Evolutionary conservation across 2,113 vertebrate species (phyloP).

Genomic region (Rattus rattus): DNA sequence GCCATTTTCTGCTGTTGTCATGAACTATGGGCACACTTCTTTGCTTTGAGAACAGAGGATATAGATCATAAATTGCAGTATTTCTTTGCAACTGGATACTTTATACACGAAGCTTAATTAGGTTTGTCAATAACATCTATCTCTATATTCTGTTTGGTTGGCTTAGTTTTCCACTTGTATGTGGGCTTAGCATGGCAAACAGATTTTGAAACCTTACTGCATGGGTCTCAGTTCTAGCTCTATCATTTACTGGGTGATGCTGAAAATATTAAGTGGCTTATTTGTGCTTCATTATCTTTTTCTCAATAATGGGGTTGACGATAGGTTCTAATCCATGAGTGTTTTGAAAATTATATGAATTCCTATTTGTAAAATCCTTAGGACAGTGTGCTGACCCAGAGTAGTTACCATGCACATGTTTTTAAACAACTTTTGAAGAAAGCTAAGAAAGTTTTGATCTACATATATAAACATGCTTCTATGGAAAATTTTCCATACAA

Average conservation of each 20-base stretch:
- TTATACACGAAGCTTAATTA: not conserved
- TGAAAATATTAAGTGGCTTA: not conserved
- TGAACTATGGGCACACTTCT: not conserved
- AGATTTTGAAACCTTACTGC: not conserved
- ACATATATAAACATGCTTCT: not conserved
- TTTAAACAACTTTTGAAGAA: no score
- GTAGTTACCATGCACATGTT: not conserved
- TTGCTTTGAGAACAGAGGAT: not conserved
- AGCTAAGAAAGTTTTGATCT: not conserved
- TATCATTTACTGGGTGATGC: not conserved
- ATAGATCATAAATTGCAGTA: not conserved
- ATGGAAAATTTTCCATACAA: not conserved
- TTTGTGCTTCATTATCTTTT: not conserved
- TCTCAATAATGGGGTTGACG: not conserved
- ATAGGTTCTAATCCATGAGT: not conserved
- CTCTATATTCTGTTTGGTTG: not conserved
- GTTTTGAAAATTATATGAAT: not conserved
- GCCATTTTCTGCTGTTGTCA: not conserved
- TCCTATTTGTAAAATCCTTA: not conserved
- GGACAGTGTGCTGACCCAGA: not conserved
- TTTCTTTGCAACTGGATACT: conserved; percentile 3
- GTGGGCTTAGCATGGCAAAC: not conserved
- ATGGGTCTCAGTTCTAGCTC: not conserved
- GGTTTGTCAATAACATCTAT: not conserved
- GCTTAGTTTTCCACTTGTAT: not conserved